Conservation (phyloP, 2,888 invertebrate species). For the Lutraria lutraria region DNA sequence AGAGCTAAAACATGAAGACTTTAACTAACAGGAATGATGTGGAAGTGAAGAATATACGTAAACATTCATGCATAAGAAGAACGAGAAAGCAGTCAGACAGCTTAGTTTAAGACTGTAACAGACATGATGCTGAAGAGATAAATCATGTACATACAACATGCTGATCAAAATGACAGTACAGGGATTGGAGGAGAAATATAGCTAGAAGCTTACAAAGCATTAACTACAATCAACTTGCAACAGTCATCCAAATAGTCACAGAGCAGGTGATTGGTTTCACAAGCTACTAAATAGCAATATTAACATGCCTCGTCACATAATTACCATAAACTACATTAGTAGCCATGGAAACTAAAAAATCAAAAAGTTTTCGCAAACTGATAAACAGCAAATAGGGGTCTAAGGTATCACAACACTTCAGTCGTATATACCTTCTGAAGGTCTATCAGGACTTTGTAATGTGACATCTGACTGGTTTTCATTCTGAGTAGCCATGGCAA, state of each 20-base stretch:
- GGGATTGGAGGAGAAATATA: no score
- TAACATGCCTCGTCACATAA: neutral
- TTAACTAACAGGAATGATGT: no score
- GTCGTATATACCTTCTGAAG: slow-evolving; percentile 31
- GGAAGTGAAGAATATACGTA: no score
- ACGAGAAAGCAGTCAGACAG: no score
- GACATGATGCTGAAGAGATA: no score
- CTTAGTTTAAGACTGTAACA: no score
- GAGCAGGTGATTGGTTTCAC: neutral
- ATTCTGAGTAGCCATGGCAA: slow-evolving; percentile 33
- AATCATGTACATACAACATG: no score
- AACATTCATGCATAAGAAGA: no score
- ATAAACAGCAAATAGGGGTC: neutral
- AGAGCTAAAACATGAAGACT: no score
- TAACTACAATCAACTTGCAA: neutral
- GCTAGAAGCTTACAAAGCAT: neutral
- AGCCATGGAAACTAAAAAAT: slow-evolving; percentile 1
- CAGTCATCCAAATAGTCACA: neutral
- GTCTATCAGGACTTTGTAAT: slow-evolving; percentile 14
- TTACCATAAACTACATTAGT: neutral
- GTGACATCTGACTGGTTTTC: slow-evolving; percentile 19
- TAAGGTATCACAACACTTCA: slow-evolving; percentile 31
- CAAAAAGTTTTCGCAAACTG: neutral
- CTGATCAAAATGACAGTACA: no score
- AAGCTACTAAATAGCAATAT: neutral